Percentiles rank a stretch among this genome's conserved stretches.
These are phyloP conservation scores for Drosophila leonis DNA, from an alignment of 2,888 invertebrate species.

Conservation along the genomic window DNA sequence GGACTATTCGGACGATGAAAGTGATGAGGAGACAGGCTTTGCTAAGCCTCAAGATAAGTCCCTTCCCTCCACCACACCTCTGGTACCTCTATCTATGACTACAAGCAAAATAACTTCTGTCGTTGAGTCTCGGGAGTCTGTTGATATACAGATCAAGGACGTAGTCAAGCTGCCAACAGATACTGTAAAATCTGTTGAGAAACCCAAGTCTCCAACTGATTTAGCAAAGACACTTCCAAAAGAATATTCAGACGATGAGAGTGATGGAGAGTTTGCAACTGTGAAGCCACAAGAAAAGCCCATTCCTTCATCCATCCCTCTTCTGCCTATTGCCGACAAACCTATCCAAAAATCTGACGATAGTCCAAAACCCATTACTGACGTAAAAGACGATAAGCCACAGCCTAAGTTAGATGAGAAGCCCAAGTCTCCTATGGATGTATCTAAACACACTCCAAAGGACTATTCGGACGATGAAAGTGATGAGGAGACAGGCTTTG, in stretches of 20 bases:
- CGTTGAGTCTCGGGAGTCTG: too few species aligned
- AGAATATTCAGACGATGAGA: constrained; percentile 12
- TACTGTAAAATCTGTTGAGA: not conserved
- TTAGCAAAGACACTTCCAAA: not conserved
- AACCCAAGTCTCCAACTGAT: constrained; percentile 5
- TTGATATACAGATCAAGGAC: too few species aligned
- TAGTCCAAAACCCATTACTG: not conserved
- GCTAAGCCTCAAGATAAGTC: not conserved
- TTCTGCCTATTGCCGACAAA: not conserved
- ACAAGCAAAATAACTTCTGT: too few species aligned
- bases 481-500: not conserved
- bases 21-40: not conserved
- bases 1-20: constrained; percentile 22
- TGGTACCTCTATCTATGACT: too few species aligned
- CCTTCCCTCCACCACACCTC: not conserved
- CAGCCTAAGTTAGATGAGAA: not conserved
- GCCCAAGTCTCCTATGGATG: constrained; percentile 8
- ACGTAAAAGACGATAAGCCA: constrained; percentile 1
- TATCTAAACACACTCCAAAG: not conserved
- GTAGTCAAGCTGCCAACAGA: not conserved
- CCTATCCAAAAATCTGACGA: constrained; percentile 6
- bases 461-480: constrained; percentile 20
- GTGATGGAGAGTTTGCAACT: not conserved
- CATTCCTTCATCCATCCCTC: not conserved
- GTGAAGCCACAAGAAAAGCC: constrained; percentile 12